Base-by-base conservation (phyloP, 2,797 vertebrate species). In the Rhabdomys pumilio region DNA sequence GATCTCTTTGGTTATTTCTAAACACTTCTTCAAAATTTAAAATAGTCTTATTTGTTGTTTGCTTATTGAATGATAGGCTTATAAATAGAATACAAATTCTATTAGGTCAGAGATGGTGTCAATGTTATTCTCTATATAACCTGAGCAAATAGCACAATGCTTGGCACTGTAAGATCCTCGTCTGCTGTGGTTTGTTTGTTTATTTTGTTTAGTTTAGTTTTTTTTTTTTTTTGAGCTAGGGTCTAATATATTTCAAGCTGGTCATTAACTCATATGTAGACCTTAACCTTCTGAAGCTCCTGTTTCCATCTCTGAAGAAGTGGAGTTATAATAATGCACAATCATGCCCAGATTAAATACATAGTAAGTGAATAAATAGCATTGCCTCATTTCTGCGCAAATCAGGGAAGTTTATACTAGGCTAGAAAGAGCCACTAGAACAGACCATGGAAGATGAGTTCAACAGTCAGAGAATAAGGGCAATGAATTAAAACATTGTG, bases 401-500 rank as follows among this genome's bases (percentile, higher is more conserved):
- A 17, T n/a, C 15, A 38, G 44, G 17, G 22, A 93, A 8, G 41
- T 8, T 88, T 76, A 24, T 24, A 34, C 9, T 53, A 81, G 84
- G 26, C 22, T 88, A 63, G 6, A 92, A 63, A 90, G 10, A 76
- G n/a, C 10, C 55, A 65, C 50, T 53, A 63, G 92, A 79, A 73
- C 20, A n/a, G 73, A n/a, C 83, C 9, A 57, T 20, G 61, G 86
- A 13, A 44, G 59, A 15, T 75, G 4, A 69, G 9, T 47, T 34
- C 84, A 44, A 75, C 10, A 79, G 15, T 38, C 24, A 88, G 47
- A 92, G 5, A 93, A 20, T 92, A 73, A 50, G 57, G 47, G 9
- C 6, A 88, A 76, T n/a, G 65, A 90, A 88, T 53, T 80, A 29
- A 93, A 24, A 69, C 44, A 26, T 26, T 95, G 41, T 93, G 44